phyloP scores from a whole-genome alignment of 2,113 vertebrate species.

The Dipodomys merriami region DNA sequence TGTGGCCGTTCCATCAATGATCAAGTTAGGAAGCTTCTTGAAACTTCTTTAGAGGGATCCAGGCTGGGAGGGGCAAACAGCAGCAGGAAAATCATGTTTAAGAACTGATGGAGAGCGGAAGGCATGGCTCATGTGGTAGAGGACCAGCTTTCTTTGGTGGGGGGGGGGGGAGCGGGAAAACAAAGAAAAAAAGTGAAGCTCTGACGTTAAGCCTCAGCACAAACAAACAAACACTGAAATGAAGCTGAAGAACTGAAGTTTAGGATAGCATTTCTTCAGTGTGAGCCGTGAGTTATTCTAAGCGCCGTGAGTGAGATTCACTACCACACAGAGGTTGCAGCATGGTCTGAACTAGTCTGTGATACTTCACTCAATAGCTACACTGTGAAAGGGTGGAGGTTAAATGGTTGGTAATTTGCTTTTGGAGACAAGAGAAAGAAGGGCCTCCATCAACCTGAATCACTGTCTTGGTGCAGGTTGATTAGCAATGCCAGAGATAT shows the following conservation, averaged over 20 bases:
- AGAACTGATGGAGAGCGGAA: background rate
- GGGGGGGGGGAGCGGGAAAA: too few relatives aligned
- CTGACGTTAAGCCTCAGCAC: too few relatives aligned
- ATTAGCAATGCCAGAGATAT: background rate
- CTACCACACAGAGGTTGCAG: background rate
- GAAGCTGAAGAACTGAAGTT: background rate
- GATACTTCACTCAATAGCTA: slow-evolving; percentile 32
- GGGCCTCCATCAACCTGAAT: background rate
- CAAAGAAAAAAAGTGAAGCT: too few relatives aligned
- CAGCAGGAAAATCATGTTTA: background rate
- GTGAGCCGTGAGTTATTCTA: slow-evolving; percentile 25
- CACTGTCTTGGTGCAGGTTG: slow-evolving; percentile 4
- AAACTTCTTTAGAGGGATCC: background rate
- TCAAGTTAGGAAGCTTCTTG: background rate
- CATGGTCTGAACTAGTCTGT: background rate
- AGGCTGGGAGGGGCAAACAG: background rate
- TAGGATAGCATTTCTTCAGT: slow-evolving; percentile 21
- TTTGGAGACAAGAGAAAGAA: slow-evolving; percentile 63
- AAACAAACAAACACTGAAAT: too few relatives aligned
- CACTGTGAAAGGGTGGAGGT: slow-evolving; percentile 37
- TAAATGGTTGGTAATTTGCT: slow-evolving; percentile 33
- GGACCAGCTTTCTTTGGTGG: too few relatives aligned
- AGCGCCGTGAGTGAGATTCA: slow-evolving; percentile 30
- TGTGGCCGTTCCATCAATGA: slow-evolving; percentile 41
- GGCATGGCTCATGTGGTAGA: too few relatives aligned